phyloP scores from a whole-genome alignment of 1,140 invertebrate genomes.

The Pinna nobilis region DNA sequence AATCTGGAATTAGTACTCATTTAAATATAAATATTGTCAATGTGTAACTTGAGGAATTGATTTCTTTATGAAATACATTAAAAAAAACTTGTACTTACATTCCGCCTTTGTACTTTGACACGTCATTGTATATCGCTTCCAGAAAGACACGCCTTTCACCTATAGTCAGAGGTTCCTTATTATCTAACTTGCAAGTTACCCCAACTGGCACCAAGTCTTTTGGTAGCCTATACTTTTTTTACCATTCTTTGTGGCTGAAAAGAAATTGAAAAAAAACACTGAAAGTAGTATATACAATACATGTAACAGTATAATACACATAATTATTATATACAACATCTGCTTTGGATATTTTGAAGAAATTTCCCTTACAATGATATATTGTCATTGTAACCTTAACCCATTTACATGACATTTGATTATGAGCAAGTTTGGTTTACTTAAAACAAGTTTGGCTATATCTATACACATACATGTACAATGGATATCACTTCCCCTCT shows the following conservation, averaged over 20 bases:
- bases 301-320: neutral
- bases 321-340: too few relatives aligned
- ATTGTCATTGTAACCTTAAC: neutral
- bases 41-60: too few relatives aligned
- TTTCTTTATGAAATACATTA: neutral
- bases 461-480: too few relatives aligned
- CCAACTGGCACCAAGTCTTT: neutral
- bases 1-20: neutral
- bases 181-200: neutral
- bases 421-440: neutral
- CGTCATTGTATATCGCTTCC: constrained; percentile 12
- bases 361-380: neutral
- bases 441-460: too few relatives aligned
- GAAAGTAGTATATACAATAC: neutral
- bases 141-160: constrained; percentile 1
- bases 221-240: constrained; percentile 1
- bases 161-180: neutral
- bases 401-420: neutral
- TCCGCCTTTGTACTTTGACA: constrained; percentile 14
- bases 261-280: neutral
- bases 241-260: constrained; percentile 12
- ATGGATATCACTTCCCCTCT: too few relatives aligned
- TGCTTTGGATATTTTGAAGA: neutral
- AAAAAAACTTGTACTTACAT: constrained; percentile 8
- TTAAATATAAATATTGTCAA: too few relatives aligned